Evolutionary conservation across 1,140 invertebrate species (phyloP), one percentile per base, ranked within the genome.

Genomic region (Micrasema longulum): DNA sequence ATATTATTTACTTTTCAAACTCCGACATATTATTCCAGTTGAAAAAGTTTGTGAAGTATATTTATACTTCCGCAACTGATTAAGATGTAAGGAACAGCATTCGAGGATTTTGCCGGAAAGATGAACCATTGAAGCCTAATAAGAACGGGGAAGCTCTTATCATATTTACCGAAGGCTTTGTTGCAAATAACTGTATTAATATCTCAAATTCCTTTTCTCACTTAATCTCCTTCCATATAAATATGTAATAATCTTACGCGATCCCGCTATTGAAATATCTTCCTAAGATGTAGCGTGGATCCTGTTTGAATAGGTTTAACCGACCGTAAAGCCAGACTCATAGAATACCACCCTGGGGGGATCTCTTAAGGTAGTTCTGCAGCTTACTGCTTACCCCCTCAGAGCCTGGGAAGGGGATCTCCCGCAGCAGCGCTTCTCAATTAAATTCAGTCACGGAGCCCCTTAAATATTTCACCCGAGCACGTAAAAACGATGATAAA

Each of bases 261-360:
- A 36, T 57, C 23, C 26, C 12, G 23, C 26, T 31, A 36, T 57
- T 57, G 26, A 57, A 57, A 36, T 36, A 57, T 9, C 53, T 18
- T 35, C 26, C 26, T 57, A 14, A 11, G 23, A 52, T 22, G 48
- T 22, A 22, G 18, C 5, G 53, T n/a, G 36, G 36, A 41, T 43
- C 12, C 11, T n/a, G 57, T 22, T 26, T 62, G 57, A 62, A 62
- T 62, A 38, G 57, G 57, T 18, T 62, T 62, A 62, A 62, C 57
- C 57, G 57, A 62, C 57, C 38, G 38, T 62, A 14, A 62, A 62
- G 57, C 38, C 57, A 62, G 57, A 62, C 57, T 62, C n/a, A n/a
- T n/a, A n/a, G n/a, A 16, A 43, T 20, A 20, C 12, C 2, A 10
- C 18, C 14, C 36, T 35, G 9, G n/a, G 4, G 0, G 14, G 14